Conservation (phyloP, 1,140 invertebrate genomes). For the Metopolophium dirhodum region DNA sequence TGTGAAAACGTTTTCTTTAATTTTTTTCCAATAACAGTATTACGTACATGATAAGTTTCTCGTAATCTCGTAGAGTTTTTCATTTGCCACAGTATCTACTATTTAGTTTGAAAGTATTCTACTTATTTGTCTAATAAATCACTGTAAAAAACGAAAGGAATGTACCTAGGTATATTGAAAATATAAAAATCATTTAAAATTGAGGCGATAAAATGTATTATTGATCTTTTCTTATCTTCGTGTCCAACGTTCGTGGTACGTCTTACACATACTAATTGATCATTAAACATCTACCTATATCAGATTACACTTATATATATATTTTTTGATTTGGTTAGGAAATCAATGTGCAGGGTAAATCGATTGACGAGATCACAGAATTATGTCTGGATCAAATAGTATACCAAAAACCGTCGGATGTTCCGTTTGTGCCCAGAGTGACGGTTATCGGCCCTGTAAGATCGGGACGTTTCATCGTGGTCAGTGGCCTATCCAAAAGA, state of each 20-base stretch:
- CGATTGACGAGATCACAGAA: background rate
- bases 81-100: background rate
- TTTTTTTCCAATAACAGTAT: background rate
- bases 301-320: background rate
- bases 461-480: background rate
- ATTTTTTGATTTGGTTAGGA: background rate
- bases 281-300: background rate
- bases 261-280: no score
- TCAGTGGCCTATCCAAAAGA: background rate
- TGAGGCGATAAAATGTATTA: no score
- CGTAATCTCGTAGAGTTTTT: background rate
- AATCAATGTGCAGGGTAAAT: background rate
- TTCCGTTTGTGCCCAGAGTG: conserved; percentile 6
- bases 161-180: no score
- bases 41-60: background rate
- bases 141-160: background rate
- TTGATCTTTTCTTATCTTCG: no score
- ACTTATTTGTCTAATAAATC: background rate
- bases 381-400: conserved; percentile 21
- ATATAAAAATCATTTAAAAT: no score
- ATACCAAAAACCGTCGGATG: background rate
- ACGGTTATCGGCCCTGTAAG: background rate
- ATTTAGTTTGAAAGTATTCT: no score
- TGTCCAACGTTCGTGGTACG: no score
- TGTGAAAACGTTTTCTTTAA: background rate